These are phyloP conservation scores for Glaucopsyche alexis DNA, from an alignment of 2,888 invertebrate species.

Conservation along the genomic window DNA sequence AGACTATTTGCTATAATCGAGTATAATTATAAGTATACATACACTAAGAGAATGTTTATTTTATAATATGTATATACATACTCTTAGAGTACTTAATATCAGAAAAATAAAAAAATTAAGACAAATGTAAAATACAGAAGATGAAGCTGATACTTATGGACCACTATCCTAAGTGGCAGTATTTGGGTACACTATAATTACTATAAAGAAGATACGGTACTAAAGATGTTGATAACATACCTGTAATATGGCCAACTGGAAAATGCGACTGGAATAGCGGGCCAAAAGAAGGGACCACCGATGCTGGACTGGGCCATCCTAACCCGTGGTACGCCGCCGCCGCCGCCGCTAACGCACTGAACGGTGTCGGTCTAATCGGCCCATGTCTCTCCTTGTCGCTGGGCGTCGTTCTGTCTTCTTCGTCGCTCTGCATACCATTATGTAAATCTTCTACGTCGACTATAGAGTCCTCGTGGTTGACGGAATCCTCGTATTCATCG, in stretches of 20 bases:
- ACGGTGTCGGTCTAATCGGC: conserved; percentile 88
- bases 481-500: conserved; percentile 85
- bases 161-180: too few species aligned
- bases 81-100: too few species aligned
- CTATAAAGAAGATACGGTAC: too few species aligned
- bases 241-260: conserved; percentile 71
- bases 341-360: conserved; percentile 83
- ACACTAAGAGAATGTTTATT: too few species aligned
- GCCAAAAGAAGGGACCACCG: conserved; percentile 82
- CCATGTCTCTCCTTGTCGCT: conserved; percentile 69
- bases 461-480: conserved; percentile 83
- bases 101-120: neutral
- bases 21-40: too few species aligned
- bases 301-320: conserved; percentile 76
- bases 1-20: too few species aligned
- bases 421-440: conserved; percentile 75
- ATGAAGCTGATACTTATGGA: too few species aligned
- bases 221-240: conserved; percentile 47
- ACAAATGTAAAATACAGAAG: conserved; percentile 5
- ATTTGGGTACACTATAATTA: too few species aligned
- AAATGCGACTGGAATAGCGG: conserved; percentile 85
- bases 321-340: conserved; percentile 84
- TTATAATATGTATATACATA: too few species aligned
- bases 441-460: conserved; percentile 90
- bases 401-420: conserved; percentile 61